A percentile compares a stretch with the other conserved stretches of the same genome.
These are phyloP conservation scores for Seriola rivoliana DNA, from an alignment of 2,113 vertebrate genomes.

Conservation along the genomic window DNA sequence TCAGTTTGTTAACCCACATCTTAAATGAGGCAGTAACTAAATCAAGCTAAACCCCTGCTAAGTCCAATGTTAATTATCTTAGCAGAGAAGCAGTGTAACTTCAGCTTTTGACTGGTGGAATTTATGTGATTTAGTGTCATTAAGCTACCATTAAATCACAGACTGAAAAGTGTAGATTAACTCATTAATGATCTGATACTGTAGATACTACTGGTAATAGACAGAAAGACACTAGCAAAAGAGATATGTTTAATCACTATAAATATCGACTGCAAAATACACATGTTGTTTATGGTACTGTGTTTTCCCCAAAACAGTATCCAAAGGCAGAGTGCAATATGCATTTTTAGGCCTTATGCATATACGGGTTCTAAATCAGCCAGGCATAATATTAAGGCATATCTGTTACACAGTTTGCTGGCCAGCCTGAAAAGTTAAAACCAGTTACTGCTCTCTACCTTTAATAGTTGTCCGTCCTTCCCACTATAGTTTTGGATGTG, in stretches of 20 bases:
- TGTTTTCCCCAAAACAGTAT: neutral
- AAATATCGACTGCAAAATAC: no score
- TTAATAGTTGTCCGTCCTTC: neutral
- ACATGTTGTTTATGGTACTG: neutral
- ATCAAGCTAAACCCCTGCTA: no score
- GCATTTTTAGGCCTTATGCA: neutral
- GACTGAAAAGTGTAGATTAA: neutral
- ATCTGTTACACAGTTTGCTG: neutral
- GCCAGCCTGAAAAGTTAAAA: neutral
- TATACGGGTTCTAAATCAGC: neutral
- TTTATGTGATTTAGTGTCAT: neutral
- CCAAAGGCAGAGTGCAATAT: neutral
- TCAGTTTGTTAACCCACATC: no score
- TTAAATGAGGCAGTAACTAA: no score
- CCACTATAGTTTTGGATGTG: conserved; percentile 22
- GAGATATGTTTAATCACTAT: neutral
- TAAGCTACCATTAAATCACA: neutral
- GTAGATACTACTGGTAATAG: neutral
- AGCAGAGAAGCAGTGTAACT: no score
- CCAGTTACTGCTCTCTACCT: neutral
- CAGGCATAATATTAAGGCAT: neutral
- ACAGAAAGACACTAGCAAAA: neutral
- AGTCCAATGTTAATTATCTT: no score
- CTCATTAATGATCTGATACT: neutral
- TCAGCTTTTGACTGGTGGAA: no score